Evolutionary conservation across 1,140 invertebrate genomes (phyloP).

Genomic region (Caenorhabditis remanei): DNA sequence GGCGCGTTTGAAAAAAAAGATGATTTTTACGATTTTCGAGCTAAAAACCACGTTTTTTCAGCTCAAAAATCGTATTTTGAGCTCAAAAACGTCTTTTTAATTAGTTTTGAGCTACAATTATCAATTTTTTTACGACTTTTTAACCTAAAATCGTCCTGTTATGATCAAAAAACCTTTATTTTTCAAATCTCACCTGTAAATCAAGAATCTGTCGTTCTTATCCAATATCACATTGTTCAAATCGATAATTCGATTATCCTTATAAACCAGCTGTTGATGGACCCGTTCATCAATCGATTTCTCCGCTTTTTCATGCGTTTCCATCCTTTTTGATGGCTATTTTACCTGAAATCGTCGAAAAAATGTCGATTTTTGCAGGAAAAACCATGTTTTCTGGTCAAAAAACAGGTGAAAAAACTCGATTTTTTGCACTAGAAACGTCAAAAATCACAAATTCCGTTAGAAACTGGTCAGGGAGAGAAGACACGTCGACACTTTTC

Average conservation of each 20-base stretch:
- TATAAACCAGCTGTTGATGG: constrained; percentile 64
- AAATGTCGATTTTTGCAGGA: too few species aligned
- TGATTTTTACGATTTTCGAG: too few species aligned
- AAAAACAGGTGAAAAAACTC: not conserved
- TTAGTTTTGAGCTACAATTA: not conserved
- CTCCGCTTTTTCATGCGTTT: constrained; percentile 16
- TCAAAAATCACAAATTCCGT: too few species aligned
- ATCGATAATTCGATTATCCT: constrained; percentile 67
- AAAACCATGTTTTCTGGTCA: too few species aligned
- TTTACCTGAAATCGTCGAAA: not conserved
- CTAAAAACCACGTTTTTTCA: too few species aligned
- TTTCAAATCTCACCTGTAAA: constrained; percentile 55
- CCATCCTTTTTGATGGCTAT: not conserved
- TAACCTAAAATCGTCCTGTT: not conserved
- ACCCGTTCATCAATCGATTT: constrained; percentile 42
- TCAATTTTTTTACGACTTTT: not conserved
- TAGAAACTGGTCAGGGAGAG: too few species aligned
- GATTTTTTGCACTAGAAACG: too few species aligned
- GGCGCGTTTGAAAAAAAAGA: too few species aligned
- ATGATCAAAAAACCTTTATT: not conserved
- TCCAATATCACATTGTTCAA: constrained; percentile 69
- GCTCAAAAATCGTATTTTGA: not conserved
- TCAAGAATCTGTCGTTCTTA: constrained; percentile 67
- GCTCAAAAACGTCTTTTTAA: too few species aligned
- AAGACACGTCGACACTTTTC: too few species aligned